Percentiles rank a stretch among this genome's conserved stretches.
These are phyloP conservation scores for Corvus moneduloides DNA, from an alignment of 2,113 vertebrate species.

Conservation along the genomic window DNA sequence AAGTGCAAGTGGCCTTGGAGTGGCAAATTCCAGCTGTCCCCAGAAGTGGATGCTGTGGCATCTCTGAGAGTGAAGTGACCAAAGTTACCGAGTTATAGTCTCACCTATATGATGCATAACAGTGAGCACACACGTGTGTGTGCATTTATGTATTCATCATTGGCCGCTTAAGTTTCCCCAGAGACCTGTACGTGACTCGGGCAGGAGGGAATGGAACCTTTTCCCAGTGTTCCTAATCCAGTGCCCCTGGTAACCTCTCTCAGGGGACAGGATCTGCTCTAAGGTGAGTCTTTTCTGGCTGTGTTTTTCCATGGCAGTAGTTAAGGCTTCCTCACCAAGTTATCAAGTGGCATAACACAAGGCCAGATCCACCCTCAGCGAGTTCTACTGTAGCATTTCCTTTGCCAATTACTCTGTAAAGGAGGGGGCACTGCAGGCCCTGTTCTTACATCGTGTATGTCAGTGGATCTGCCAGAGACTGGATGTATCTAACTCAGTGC, in stretches of 20 bases:
- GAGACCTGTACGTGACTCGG: fast-evolving
- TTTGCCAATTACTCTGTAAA: neutral
- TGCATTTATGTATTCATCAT: neutral
- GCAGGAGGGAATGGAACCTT: neutral
- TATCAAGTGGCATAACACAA: neutral
- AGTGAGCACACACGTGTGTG: neutral
- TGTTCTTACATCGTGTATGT: neutral
- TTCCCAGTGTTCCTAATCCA: neutral
- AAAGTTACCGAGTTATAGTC: neutral
- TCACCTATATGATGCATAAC: neutral
- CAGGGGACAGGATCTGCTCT: neutral
- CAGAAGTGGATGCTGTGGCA: neutral
- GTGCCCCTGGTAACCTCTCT: neutral
- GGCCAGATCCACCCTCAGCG: neutral
- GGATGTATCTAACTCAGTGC: neutral
- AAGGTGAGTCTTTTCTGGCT: neutral
- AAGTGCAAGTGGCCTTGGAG: neutral
- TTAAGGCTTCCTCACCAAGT: neutral
- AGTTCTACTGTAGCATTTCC: neutral
- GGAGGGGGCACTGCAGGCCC: neutral
- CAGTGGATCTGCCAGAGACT: neutral
- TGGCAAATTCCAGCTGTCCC: neutral
- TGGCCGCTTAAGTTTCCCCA: neutral
- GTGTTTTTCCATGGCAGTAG: neutral
- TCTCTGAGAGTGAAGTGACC: neutral